Evolutionary conservation across 2,113 vertebrate genomes (phyloP).

Genomic region (Gulo gulo): DNA sequence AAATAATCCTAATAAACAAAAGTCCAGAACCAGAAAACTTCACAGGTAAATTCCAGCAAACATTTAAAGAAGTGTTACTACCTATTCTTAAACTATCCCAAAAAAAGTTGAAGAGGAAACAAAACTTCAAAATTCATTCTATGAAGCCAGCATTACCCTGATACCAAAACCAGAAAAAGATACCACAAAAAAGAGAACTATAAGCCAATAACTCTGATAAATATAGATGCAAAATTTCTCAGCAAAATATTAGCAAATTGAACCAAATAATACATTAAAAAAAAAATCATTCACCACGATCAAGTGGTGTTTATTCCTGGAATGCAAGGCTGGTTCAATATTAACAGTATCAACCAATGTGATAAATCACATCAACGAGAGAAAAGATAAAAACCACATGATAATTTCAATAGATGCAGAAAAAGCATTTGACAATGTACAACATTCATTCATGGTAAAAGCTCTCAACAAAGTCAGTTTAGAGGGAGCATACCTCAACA

Average conservation of each 20-base stretch:
- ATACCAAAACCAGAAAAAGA: no score
- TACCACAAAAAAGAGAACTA: no score
- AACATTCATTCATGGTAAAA: not conserved
- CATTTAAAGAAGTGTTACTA: not conserved
- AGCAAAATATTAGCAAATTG: no score
- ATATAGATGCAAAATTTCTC: no score
- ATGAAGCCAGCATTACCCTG: not conserved
- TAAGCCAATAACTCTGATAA: no score
- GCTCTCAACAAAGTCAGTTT: not conserved
- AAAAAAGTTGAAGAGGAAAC: not conserved
- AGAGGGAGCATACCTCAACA: no score
- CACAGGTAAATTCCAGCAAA: not conserved
- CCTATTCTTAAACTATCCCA: not conserved
- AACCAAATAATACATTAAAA: no score
- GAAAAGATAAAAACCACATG: not conserved
- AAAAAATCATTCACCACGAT: no score
- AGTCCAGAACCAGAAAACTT: not conserved
- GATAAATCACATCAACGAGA: not conserved
- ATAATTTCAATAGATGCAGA: not conserved
- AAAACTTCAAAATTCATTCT: not conserved
- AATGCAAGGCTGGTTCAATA: not conserved
- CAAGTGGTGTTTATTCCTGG: not conserved
- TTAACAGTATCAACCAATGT: not conserved
- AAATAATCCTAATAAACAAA: not conserved
- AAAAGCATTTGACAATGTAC: not conserved